Evolutionary conservation across 1,140 invertebrate species (phyloP), one percentile per base, ranked within the genome.

Genomic region (Sitobion miscanthi): DNA sequence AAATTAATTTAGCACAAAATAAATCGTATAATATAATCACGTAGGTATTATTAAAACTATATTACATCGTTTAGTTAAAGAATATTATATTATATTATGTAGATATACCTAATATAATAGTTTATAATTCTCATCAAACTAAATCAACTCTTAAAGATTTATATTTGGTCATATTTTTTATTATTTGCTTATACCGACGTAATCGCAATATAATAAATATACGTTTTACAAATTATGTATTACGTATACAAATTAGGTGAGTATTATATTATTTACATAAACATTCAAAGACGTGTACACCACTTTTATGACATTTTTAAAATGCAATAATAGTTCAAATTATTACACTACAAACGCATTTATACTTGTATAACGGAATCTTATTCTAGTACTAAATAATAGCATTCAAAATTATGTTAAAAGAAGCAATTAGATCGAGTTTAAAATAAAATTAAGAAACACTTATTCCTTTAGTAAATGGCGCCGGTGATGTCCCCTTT

Each of bases 381-480:
- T 9, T 83, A 38, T 38, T 83, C 35, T 21, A 38, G 35, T 83
- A 23, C 35, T 38, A 21, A 83, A 85, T 85, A 85, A 85, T 42
- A 42, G 9, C 8, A 42, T 85, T 85, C 21, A 85, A 47, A 87
- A 25, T 87, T 25, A 87, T 47, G 14, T 20, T 21, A 87, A 87
- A 30, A 49, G 5, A 47, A 47, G 4, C 85, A 87, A 87, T 87
- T 87, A 49, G 47, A 49, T 87, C 0, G 2, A 87, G 20, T 86
- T 86, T 49, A 23, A 86, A 86, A 86, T 30, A 47, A 77, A 87
- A 49, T 87, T 87, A 87, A 87, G 47, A 49, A 87, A n/a, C 86
- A 21, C 30, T 87, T 49, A 87, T 87, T 87, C 11, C 49, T 87
- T 49, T 49, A 4, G 86, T 49, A 89, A 87, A 89, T n/a, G 49